Base-by-base conservation (phyloP, 2,113 vertebrate genomes). In the Archocentrus centrarchus region DNA sequence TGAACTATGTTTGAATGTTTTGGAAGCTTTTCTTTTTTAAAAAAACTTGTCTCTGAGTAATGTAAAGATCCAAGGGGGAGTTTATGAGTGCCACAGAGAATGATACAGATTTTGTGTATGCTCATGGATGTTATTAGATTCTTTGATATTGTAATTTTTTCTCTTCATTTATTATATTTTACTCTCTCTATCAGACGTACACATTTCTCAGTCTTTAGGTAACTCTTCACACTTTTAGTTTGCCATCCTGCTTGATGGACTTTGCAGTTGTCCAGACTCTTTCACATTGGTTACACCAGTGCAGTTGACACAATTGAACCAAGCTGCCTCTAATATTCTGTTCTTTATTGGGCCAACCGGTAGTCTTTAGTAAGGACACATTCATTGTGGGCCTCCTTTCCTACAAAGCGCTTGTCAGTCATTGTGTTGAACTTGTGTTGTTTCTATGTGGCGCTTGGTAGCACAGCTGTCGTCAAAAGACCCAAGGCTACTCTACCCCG, bases 331-430 rank as follows among this genome's bases (percentile, higher is more conserved):
- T 90, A 84, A 93, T 90, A 89, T 89, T 92, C 79, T 68, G 85
- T 78, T 87, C 88, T 94, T 93, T 85, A 90, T 89, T 86, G 86
- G 89, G 84, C 91, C 76, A 86, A 90, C 85, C 89, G 62, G 84
- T 91, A 90, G 89, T 92, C 88, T 93, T 94, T 93, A 92, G 89
- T 80, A 60, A 75, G 86, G 89, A 91, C 90, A 91, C 85, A 93
- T 92, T 93, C 91, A 94, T 83, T 83, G 93, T 90, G 91, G 93
- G 93, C 93, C 92, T 90, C 93, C 83, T 89, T 78, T 86, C 77
- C 89, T 90, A 95, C 93, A 94, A 95, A 93, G 94, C 87, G 83
- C 90, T 94, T 94, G 93, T 95, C 93, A 94, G 83, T 94, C 93
- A 95, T 93, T 94, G 92, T 94, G 92, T 70, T 87, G 86, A 93